Evolutionary conservation across 2,113 vertebrate genomes (phyloP).

Genomic region (Oryzias melastigma): DNA sequence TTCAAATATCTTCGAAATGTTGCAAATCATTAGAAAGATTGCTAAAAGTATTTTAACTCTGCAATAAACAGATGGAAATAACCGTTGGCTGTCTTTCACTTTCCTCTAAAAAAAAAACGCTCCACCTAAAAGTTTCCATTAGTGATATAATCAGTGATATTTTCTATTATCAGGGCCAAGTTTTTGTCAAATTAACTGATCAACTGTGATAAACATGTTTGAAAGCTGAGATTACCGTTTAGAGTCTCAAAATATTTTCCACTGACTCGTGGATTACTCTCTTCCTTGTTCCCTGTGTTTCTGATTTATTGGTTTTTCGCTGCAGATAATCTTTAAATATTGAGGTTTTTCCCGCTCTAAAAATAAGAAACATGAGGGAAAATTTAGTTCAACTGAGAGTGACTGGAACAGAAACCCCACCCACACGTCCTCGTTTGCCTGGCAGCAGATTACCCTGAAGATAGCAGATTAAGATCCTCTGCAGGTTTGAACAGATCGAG

Average conservation of each 20-base stretch:
- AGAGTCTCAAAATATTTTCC: background rate
- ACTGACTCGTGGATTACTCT: background rate
- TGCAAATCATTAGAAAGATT: too few species aligned
- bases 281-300: background rate
- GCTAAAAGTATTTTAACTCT: too few species aligned
- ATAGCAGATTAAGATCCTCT: conserved; percentile 27
- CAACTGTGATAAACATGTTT: too few species aligned
- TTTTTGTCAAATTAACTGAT: too few species aligned
- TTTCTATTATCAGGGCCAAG: too few species aligned
- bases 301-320: background rate
- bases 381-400: conserved; percentile 19
- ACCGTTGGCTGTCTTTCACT: too few species aligned
- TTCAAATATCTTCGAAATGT: too few species aligned
- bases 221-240: too few species aligned
- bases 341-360: background rate
- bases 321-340: background rate
- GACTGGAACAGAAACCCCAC: conserved; percentile 37
- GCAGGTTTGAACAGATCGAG: conserved; percentile 51
- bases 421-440: conserved; percentile 28
- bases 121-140: too few species aligned
- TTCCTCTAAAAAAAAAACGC: too few species aligned
- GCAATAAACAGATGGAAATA: too few species aligned
- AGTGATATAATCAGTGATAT: too few species aligned
- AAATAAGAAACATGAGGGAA: background rate
- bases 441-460: conserved; percentile 29